Base-by-base conservation (phyloP, 2,113 vertebrate genomes). In the Pachyramphus minor region DNA sequence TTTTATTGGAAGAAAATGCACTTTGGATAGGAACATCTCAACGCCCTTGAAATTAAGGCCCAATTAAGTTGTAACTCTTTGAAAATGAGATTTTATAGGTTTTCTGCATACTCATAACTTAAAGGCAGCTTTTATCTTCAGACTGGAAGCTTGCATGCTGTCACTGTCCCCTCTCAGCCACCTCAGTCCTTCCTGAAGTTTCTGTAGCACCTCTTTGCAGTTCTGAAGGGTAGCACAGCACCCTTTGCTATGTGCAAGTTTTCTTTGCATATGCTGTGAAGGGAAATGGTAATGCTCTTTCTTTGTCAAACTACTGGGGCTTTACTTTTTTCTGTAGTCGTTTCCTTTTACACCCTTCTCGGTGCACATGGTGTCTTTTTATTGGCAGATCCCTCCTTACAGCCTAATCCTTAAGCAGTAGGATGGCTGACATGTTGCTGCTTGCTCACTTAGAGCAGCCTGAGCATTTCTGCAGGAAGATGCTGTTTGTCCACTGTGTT, bases 251-350 rank as follows among this genome's bases (percentile, higher is more conserved):
- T 5, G 30, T 30, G 58, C 95, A n/a, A 45, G 93, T 79, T 92
- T 86, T 69, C 90, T 97, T 97, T 96, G 72, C 49, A 93, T 30
- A 27, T 83, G 89, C 86, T 73, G 69, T 9, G 16, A 77, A 84
- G 55, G 67, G 84, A 66, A 83, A 68, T 6, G 45, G 88, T 84
- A 66, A 81, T 3, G 19, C 44, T 90, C 39, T 68, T 59, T 17
- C 67, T 75, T 35, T 55, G 52, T 72, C 64, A 35, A 39, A 62
- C 10, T 76, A 39, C 39, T 68, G 25, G 44, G 64, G 55, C 72
- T 39, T 83, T 56, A 20, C 21, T 41, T 59, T 69, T 53, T 85
- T 58, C 58, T 76, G 31, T 53, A 78, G 56, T 14, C 44, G n/a
- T 86, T 80, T 74, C 22, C 56, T 84, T 92, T 95, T 58, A 77